Evolutionary conservation across 1,140 invertebrate genomes (phyloP), one percentile per base, ranked within the genome.

Genomic region (Leguminivora glycinivorella): DNA sequence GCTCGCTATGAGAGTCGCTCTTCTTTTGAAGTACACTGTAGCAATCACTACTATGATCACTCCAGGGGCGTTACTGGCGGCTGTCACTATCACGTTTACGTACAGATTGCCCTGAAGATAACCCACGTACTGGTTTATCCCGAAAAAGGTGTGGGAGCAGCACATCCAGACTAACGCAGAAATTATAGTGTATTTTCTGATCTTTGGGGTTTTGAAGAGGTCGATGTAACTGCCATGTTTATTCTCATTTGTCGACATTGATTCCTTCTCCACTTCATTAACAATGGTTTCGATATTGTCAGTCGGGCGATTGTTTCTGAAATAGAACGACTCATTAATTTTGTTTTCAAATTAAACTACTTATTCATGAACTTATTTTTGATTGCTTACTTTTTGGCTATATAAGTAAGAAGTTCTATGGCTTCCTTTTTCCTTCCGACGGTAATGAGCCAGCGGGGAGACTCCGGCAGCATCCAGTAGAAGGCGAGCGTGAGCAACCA

Each of bases 61-160:
- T 4, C 94, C 95, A 0, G 95, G 95, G 29, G 94, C 83, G 60
- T 95, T 93, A 40, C 75, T 71, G 0, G 63, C 14, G 43, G 94
- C 94, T 2, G 95, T 95, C 5, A 95, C 77, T 1, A 95, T 92
- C 19, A 96, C 94, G 79, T 96, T 96, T 0, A 95, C 29, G 75
- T 96, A 96, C 47, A 96, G 93, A 80, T 96, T 92, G 1, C 95
- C 95, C 40, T 94, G 93, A 7, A 96, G 85, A 67, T 94, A 92
- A 0, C 95, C 94, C 40, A 96, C 94, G 76, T 95, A 96, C 76
- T 96, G 95, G 6, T 95, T 94, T 14, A 95, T 92, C 0, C 95
- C 95, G 75, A 95, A 96, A 75, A 95, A 94, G 47, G 94, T 94
- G 75, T 95, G 92, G 6, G 95, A 94, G 69, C 94, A 94, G 9